Evolutionary conservation across 2,113 vertebrate species (phyloP).

Genomic region (Ailuropoda melanoleuca): DNA sequence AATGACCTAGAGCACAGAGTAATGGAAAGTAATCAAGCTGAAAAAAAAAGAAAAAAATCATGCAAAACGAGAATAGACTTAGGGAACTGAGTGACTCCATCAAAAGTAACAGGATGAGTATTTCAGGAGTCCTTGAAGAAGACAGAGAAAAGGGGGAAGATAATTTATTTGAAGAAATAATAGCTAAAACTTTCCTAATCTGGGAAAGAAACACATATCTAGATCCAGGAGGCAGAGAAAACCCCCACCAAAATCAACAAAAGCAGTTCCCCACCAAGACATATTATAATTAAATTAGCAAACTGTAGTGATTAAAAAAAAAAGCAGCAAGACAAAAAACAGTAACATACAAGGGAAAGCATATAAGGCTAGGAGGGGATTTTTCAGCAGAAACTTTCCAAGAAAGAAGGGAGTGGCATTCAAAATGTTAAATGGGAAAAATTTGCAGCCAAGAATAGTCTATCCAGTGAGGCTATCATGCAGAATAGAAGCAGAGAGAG

Average conservation of each 20-base stretch:
- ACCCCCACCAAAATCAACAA: neutral
- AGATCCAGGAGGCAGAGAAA: neutral
- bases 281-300: neutral
- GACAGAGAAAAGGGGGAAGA: neutral
- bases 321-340: neutral
- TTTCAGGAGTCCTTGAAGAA: neutral
- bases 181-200: neutral
- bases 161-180: neutral
- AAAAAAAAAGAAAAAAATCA: neutral
- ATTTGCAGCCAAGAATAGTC: neutral
- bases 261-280: neutral
- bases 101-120: neutral
- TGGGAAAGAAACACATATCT: neutral
- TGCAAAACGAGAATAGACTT: neutral
- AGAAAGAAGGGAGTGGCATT: neutral
- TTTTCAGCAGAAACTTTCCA: neutral
- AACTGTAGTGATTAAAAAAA: neutral
- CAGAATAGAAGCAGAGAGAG: neutral
- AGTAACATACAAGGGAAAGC: neutral
- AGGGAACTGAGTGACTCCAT: neutral
- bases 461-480: neutral
- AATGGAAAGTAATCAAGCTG: neutral
- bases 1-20: neutral
- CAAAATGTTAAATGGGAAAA: neutral
- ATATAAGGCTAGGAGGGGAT: neutral